Evolutionary conservation across 2,797 vertebrate species (phyloP).

Genomic region (Okamejei kenojei): DNA sequence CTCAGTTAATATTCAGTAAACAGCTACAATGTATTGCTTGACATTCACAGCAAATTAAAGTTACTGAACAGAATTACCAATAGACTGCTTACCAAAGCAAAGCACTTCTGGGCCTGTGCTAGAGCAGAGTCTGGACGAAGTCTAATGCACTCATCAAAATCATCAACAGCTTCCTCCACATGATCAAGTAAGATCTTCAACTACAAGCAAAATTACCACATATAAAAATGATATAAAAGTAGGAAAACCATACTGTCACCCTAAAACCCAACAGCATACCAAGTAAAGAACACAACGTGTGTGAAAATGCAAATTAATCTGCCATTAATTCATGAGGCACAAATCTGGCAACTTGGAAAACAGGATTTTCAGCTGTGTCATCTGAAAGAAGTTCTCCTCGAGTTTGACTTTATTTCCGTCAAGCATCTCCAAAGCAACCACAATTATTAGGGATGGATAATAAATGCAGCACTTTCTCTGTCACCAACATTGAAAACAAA

Average conservation of each 20-base stretch:
- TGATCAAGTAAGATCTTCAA: constrained; percentile 96
- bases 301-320: not conserved
- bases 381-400: not conserved
- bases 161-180: constrained; percentile 92
- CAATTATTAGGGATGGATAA: not conserved
- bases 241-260: too few species aligned
- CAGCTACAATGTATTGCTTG: not conserved
- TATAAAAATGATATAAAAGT: not conserved
- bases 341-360: not conserved
- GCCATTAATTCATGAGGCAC: not conserved
- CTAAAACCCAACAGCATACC: too few species aligned
- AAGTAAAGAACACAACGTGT: not conserved
- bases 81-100: constrained; percentile 76
- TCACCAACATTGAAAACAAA: not conserved
- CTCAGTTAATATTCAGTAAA: not conserved
- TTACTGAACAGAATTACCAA: not conserved
- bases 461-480: not conserved
- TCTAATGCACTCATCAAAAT: constrained; percentile 95
- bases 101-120: constrained; percentile 97
- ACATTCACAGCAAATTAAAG: not conserved
- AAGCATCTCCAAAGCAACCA: too few species aligned
- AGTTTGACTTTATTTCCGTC: too few species aligned
- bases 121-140: constrained; percentile 91
- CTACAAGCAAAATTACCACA: constrained; percentile 54
- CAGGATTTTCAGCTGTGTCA: too few species aligned